phyloP scores from a whole-genome alignment of 2,113 vertebrate species.

The Micronisus gabar region DNA sequence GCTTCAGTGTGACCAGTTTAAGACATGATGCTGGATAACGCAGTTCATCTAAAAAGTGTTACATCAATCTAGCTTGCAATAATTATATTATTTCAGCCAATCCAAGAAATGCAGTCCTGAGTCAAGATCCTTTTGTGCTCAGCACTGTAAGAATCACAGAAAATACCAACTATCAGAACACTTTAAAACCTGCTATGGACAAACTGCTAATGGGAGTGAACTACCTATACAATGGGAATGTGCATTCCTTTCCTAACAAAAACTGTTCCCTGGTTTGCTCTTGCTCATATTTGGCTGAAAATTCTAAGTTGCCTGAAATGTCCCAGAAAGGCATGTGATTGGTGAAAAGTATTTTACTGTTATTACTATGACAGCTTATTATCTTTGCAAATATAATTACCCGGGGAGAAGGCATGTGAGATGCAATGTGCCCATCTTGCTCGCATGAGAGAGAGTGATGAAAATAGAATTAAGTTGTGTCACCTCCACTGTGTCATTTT shows the following conservation, averaged over 20 bases:
- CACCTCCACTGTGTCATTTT: slow-evolving; percentile 41
- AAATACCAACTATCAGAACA: background rate
- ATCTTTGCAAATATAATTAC: background rate
- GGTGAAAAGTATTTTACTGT: background rate
- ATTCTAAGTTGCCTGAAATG: background rate
- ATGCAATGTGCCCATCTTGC: background rate
- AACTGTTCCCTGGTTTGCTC: background rate
- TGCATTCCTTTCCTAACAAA: background rate
- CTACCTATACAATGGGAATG: background rate
- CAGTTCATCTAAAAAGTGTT: background rate
- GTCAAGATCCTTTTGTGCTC: background rate
- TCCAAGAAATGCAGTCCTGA: background rate
- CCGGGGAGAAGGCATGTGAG: background rate
- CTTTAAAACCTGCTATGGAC: background rate
- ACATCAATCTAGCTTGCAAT: background rate
- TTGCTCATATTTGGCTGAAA: background rate
- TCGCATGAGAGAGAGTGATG: background rate
- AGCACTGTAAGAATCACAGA: background rate
- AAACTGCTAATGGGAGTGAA: background rate
- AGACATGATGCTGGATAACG: background rate
- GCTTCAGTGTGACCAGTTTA: background rate
- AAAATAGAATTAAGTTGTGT: slow-evolving; percentile 15
- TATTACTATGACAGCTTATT: background rate
- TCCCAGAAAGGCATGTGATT: background rate
- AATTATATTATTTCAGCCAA: background rate